Evolutionary conservation across 2,113 vertebrate genomes (phyloP), one percentile per base, ranked within the genome.

Genomic region (Scartelaos histophorus): DNA sequence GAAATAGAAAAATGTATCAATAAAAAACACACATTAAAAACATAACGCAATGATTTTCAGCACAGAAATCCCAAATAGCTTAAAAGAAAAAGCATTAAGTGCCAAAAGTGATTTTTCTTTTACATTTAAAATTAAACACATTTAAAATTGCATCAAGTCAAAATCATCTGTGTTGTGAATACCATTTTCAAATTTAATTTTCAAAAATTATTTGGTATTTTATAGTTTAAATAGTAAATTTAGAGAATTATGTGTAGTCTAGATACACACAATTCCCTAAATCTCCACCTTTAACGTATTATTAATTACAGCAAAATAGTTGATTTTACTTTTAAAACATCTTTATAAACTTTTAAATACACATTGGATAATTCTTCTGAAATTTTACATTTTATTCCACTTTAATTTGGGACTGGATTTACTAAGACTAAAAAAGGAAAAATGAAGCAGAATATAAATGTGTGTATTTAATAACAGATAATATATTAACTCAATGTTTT

Each of bases 381-480:
- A 29, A 16, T 60, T 25, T 13, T 0, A 25, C 25, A 16, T 60
- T 25, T 13, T 0, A 25, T 58, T 60, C n/a, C 17, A 56, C n/a
- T 9, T 60, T 29, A 60, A 60, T 60, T 25, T 5, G 13, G 1
- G 57, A 60, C 15, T 29, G 11, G 11, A 29, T 43, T 7, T 43
- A 43, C 10, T 43, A 43, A 43, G 29, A 29, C 10, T 43, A 43
- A 10, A 51, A 17, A 7, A 51, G 17, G 16, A 5, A 51, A 51
- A 51, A 51, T 51, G 47, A 19, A 62, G 13, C 60, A 62, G 16
- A 3, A 62, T 60, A 25, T 60, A 29, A 60, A 13, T 17, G 21
- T 56, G 17, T 21, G 29, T 35, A 29, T 13, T 22, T 45, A 24
- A 21, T 22, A 21, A 47, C n/a, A 78, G 66, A 82, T 61, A 34